phyloP scores from a whole-genome alignment of 2,888 invertebrate genomes.

The Ormyrus labotus region DNA sequence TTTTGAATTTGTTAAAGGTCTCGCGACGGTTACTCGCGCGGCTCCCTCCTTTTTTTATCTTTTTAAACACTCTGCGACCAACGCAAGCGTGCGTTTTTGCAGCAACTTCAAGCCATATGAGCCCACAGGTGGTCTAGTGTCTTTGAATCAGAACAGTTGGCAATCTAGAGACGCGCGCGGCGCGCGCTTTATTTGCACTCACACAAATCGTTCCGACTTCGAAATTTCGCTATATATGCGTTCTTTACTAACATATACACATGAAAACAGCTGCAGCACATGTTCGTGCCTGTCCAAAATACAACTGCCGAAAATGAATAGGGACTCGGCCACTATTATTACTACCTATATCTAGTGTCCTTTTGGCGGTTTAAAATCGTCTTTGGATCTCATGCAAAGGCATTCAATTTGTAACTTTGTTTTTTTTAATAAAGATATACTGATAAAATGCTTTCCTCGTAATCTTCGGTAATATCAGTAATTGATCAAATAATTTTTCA shows the following conservation, averaged over 20 bases:
- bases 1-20: slow-evolving; percentile 25
- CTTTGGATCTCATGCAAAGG: neutral
- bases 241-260: too few relatives aligned
- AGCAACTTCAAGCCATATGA: slow-evolving; percentile 32
- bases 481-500: neutral
- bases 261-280: neutral
- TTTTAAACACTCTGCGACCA: slow-evolving; percentile 45
- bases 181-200: neutral
- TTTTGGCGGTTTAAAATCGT: slow-evolving; percentile 18
- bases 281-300: neutral
- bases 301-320: slow-evolving; percentile 30
- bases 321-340: too few relatives aligned
- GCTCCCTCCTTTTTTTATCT: slow-evolving; percentile 11
- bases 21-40: slow-evolving; percentile 13
- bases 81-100: slow-evolving; percentile 1
- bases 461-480: neutral
- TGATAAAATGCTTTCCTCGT: neutral
- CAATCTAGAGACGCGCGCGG: neutral
- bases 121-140: slow-evolving; percentile 21
- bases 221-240: too few relatives aligned
- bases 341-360: neutral
- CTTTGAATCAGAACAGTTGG: slow-evolving; percentile 7
- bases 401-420: slow-evolving; percentile 3
- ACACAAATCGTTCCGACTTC: too few relatives aligned
- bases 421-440: neutral